Percentiles rank a stretch among this genome's conserved stretches.
These are phyloP conservation scores for Athetis lepigone DNA, from an alignment of 2,888 invertebrate genomes.

Conservation along the genomic window DNA sequence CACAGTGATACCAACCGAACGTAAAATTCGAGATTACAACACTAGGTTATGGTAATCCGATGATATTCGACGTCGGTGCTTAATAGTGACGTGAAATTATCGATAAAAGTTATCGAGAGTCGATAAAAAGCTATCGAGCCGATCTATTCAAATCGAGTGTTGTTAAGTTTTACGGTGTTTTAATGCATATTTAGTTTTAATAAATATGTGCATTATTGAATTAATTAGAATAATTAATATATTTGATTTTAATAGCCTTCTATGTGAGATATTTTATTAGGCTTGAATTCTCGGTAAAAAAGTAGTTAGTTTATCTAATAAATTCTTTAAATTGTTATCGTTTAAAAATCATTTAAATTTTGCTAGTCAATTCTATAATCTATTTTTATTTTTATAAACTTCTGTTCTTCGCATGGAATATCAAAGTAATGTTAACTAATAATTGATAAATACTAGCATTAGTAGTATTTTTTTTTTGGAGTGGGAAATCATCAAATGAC, in stretches of 20 bases:
- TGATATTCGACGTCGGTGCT: conserved; percentile 32
- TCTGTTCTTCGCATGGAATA: no score
- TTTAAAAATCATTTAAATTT: no score
- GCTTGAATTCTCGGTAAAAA: background rate
- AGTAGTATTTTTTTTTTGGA: no score
- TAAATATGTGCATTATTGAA: conserved; percentile 15
- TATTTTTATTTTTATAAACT: no score
- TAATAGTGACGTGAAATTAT: conserved; percentile 40
- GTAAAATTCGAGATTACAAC: conserved; percentile 63
- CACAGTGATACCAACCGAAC: conserved; percentile 43
- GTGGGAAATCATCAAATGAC: no score
- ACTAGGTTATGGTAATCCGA: conserved; percentile 61
- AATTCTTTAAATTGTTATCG: no score
- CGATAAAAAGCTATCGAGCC: conserved; percentile 38
- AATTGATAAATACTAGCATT: no score
- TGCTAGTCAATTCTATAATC: no score
- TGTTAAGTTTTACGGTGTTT: conserved; percentile 15
- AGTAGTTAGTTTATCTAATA: no score
- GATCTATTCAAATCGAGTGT: conserved; percentile 25
- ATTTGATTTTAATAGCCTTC: conserved; percentile 11
- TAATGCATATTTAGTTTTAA: conserved; percentile 20
- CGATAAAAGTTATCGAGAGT: conserved; percentile 43
- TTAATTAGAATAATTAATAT: conserved; percentile 18
- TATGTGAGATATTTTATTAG: conserved; percentile 7
- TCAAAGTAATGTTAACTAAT: no score